Conservation (phyloP, 2,888 invertebrate species). For the Xestia ashworthii region DNA sequence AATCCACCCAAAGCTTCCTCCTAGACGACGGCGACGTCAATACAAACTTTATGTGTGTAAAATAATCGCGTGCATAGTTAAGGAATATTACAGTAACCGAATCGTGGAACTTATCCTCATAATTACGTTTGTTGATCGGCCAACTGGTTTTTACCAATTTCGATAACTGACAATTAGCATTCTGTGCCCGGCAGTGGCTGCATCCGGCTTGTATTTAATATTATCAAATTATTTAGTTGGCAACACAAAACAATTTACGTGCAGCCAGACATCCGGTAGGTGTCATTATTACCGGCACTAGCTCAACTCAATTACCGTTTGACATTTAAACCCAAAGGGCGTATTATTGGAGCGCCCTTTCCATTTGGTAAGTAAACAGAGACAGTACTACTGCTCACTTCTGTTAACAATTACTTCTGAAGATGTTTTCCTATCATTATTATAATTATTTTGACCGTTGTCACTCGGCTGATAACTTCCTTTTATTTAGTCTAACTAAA, state of each 20-base stretch:
- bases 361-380: constrained; percentile 66
- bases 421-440: constrained; percentile 33
- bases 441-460: constrained; percentile 6
- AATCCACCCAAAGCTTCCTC: constrained; percentile 26
- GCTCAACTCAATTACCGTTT: constrained; percentile 75
- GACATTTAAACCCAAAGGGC: constrained; percentile 75
- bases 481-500: constrained; percentile 11
- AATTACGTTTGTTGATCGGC: constrained; percentile 51
- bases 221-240: constrained; percentile 63
- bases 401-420: constrained; percentile 24
- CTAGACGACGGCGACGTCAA: constrained; percentile 5
- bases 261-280: constrained; percentile 71
- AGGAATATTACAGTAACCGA: constrained; percentile 29
- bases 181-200: constrained; percentile 51
- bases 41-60: neutral
- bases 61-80: constrained; percentile 19
- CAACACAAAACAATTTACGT: constrained; percentile 66
- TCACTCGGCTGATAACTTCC: neutral
- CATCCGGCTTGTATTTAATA: constrained; percentile 62
- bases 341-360: constrained; percentile 67
- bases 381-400: constrained; percentile 44
- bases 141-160: constrained; percentile 65
- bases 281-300: constrained; percentile 68
- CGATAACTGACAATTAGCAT: constrained; percentile 67
- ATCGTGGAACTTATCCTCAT: constrained; percentile 53